These are phyloP conservation scores for Pagetopsis macropterus DNA, from an alignment of 2,797 vertebrate genomes.

Conservation along the genomic window DNA sequence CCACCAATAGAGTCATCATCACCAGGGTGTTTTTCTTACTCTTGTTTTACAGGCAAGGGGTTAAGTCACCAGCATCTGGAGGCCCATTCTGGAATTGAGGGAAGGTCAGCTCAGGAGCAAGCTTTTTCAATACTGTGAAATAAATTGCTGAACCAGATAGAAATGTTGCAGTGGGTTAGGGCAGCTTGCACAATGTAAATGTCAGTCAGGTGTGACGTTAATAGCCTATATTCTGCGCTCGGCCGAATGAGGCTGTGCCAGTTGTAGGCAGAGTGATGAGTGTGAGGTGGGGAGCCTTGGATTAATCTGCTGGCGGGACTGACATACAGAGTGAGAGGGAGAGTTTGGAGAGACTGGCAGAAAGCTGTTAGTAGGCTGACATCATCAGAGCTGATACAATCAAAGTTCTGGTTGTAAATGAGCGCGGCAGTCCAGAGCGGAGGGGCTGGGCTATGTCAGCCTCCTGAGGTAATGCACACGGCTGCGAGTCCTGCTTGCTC, in stretches of 20 bases:
- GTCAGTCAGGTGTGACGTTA: slow-evolving; percentile 72
- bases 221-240: slow-evolving; percentile 56
- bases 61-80: slow-evolving; percentile 81
- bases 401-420: slow-evolving; percentile 61
- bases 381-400: slow-evolving; percentile 71
- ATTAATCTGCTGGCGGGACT: slow-evolving; percentile 59
- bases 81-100: slow-evolving; percentile 60
- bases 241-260: slow-evolving; percentile 38
- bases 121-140: slow-evolving; percentile 58
- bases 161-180: slow-evolving; percentile 43
- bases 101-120: slow-evolving; percentile 69
- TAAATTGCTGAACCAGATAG: slow-evolving; percentile 60
- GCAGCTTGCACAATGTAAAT: slow-evolving; percentile 64
- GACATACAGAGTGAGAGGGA: slow-evolving; percentile 45
- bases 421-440: slow-evolving; percentile 51
- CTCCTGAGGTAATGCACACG: slow-evolving; percentile 77
- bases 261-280: slow-evolving; percentile 57
- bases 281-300: slow-evolving; percentile 48
- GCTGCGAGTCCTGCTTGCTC: slow-evolving; percentile 67
- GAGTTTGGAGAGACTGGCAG: slow-evolving; percentile 51
- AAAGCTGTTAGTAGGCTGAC: slow-evolving; percentile 67
- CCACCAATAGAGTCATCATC: slow-evolving; percentile 78
- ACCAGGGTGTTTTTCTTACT: slow-evolving; percentile 77
- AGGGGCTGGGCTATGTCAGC: slow-evolving; percentile 60
- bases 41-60: slow-evolving; percentile 78